These are phyloP conservation scores for Hipposideros armiger DNA, from an alignment of 2,113 vertebrate species.

Conservation along the genomic window DNA sequence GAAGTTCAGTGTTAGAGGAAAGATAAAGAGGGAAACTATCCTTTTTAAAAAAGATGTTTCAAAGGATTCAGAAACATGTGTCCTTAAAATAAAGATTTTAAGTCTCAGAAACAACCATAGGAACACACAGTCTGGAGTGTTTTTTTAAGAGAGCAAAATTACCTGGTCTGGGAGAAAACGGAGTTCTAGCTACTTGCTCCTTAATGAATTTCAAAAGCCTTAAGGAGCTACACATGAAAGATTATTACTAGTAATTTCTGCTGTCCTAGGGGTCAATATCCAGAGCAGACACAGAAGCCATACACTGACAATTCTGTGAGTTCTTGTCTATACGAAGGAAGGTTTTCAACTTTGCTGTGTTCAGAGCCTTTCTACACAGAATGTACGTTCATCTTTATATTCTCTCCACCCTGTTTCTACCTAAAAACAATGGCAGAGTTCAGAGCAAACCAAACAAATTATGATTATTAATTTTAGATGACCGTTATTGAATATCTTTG, in stretches of 20 bases:
- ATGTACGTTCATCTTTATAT: background rate
- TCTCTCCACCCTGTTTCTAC: background rate
- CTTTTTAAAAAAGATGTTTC: background rate
- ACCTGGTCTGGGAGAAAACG: background rate
- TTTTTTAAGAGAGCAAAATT: background rate
- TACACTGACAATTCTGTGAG: background rate
- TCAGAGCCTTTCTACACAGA: background rate
- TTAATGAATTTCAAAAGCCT: constrained; percentile 26
- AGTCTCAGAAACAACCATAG: background rate
- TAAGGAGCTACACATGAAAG: background rate
- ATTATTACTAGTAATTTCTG: background rate
- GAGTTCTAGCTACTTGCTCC: background rate
- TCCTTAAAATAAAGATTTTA: background rate
- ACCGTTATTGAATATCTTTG: background rate
- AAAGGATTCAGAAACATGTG: background rate
- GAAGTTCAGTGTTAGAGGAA: background rate
- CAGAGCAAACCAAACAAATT: background rate
- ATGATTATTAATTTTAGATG: background rate
- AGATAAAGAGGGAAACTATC: background rate
- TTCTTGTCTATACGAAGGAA: background rate
- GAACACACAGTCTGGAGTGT: background rate
- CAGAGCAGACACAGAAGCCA: background rate
- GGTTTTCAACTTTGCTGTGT: background rate
- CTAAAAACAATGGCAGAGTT: background rate
- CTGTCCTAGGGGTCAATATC: background rate